phyloP scores from a whole-genome alignment of 2,113 vertebrate genomes.

The Zootoca vivipara region DNA sequence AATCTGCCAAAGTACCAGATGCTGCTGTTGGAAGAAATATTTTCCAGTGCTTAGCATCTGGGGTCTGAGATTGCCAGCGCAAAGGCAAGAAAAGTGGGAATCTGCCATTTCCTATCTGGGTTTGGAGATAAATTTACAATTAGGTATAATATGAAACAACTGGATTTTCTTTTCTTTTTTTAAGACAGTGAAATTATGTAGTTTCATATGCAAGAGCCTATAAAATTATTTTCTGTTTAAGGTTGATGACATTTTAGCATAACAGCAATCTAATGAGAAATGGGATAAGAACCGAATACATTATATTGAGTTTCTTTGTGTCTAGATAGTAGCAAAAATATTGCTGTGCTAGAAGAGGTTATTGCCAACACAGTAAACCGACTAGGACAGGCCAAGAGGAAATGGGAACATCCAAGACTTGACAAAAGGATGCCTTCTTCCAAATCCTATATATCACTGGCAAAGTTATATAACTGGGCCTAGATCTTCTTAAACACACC shows the following conservation, averaged over 20 bases:
- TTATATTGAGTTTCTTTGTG: not conserved
- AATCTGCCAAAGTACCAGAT: conserved; percentile 75
- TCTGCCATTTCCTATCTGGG: conserved; percentile 15
- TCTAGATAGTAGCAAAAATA: not conserved
- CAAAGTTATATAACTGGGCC: not conserved
- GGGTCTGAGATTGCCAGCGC: conserved; percentile 54
- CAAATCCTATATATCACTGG: not conserved
- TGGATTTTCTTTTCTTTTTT: not conserved
- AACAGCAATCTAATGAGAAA: not conserved
- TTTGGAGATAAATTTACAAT: conserved; percentile 12
- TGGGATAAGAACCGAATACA: not conserved
- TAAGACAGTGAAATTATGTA: not conserved
- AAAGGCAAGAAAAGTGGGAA: conserved; percentile 31
- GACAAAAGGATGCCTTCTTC: not conserved
- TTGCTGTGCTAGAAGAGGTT: not conserved
- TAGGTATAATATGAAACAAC: not conserved
- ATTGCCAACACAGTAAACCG: not conserved
- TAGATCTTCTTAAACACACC: not conserved
- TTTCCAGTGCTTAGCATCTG: conserved; percentile 75
- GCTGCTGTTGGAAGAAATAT: conserved; percentile 72
- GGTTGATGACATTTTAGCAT: not conserved
- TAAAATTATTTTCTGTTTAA: not conserved
- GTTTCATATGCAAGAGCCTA: not conserved
- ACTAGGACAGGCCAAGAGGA: not conserved
- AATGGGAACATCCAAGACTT: not conserved